Conservation (phyloP, 2,888 invertebrate species). For the Strigamia maritima region DNA sequence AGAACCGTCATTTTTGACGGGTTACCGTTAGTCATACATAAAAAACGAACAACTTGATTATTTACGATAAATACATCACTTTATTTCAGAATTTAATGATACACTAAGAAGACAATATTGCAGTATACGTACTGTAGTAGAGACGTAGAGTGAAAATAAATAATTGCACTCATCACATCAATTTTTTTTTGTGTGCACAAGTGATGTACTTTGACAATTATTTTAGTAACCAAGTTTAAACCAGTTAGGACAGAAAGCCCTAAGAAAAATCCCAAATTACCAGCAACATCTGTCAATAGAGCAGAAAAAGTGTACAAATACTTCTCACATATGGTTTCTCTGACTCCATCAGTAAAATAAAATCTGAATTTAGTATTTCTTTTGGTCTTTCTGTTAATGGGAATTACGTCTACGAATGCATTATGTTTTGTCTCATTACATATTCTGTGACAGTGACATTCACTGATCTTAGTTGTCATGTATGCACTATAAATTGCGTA, state of each 20-base stretch:
- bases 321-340: not conserved
- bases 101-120: not conserved
- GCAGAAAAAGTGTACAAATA: not conserved
- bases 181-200: not conserved
- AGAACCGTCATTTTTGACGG: too few species aligned
- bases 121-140: too few species aligned
- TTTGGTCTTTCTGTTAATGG: not conserved
- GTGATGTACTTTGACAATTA: not conserved
- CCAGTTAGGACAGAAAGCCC: constrained; percentile 17
- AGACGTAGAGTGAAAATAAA: too few species aligned
- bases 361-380: not conserved
- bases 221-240: not conserved
- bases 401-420: not conserved
- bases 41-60: not conserved
- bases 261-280: constrained; percentile 2
- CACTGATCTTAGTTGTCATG: not conserved
- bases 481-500: not conserved
- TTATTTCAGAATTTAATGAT: not conserved
- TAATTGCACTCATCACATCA: too few species aligned
- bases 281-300: not conserved
- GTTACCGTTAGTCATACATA: not conserved
- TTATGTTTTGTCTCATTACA: not conserved
- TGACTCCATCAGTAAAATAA: not conserved
- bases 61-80: not conserved
- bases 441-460: constrained; percentile 8